Conservation (phyloP, 2,888 invertebrate species). For the Hyppa rectilinea region DNA sequence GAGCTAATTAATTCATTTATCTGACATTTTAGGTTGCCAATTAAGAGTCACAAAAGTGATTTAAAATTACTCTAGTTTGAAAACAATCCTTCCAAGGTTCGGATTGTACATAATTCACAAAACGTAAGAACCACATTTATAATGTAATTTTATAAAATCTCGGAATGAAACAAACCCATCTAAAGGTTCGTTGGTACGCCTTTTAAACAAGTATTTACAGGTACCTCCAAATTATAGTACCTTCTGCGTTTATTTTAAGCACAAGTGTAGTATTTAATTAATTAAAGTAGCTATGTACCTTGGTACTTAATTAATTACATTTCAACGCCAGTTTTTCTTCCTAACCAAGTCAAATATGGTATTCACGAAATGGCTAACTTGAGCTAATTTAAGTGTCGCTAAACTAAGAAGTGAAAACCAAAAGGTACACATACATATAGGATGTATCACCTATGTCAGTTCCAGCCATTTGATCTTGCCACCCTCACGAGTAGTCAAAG, state of each 20-base stretch:
- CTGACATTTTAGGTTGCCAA: slow-evolving; percentile 46
- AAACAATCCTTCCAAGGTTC: slow-evolving; percentile 31
- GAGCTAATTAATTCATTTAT: slow-evolving; percentile 52
- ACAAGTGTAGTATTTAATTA: no score
- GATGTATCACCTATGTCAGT: slow-evolving; percentile 4
- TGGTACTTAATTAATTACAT: background rate
- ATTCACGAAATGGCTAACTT: background rate
- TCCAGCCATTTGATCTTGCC: slow-evolving; percentile 8
- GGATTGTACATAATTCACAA: slow-evolving; percentile 20
- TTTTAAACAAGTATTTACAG: slow-evolving; percentile 19
- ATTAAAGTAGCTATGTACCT: no score
- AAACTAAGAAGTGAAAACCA: background rate
- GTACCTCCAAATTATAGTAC: slow-evolving; percentile 14
- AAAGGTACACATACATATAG: background rate
- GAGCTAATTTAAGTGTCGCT: background rate
- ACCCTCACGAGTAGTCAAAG: slow-evolving; percentile 10
- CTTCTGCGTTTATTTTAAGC: background rate
- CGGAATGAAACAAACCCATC: slow-evolving; percentile 23
- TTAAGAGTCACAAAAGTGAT: slow-evolving; percentile 48
- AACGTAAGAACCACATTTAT: slow-evolving; percentile 24
- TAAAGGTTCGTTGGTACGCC: slow-evolving; percentile 19
- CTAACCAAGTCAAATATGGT: background rate
- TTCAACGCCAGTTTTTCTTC: background rate
- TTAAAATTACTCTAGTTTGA: slow-evolving; percentile 44
- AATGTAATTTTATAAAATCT: slow-evolving; percentile 42